Evolutionary conservation across 2,113 vertebrate species (phyloP), one percentile per base, ranked within the genome.

Genomic region (Cyanistes caeruleus): DNA sequence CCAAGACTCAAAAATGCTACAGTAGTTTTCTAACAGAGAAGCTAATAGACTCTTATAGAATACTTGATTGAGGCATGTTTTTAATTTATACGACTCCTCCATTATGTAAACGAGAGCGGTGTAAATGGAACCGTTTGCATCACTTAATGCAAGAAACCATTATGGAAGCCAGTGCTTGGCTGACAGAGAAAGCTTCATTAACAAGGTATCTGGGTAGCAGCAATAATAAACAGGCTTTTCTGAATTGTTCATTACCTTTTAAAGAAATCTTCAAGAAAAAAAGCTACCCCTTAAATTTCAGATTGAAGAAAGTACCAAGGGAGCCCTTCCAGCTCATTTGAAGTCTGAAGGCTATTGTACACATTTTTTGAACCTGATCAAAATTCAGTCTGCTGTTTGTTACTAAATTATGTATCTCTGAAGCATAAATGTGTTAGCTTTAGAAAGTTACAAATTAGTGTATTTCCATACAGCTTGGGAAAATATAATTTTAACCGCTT

Each of bases 371-470:
- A 98, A 96, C 73, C 97, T 98, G 97, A 98, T 98, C 97, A 98
- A 98, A 98, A 98, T 98, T 97, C 98, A 98, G 92, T 75, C 87
- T 96, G 92, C 84, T 98, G 96, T 98, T 98, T 98, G 97, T 98
- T 98, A 90, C 97, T 98, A 98, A 98, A 98, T 98, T 98, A 98
- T 98, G 98, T 97, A 98, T 98, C 98, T 98, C 97, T 95, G 95
- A 98, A 98, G 98, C 97, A 97, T 97, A 98, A 98, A 98, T 91
- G 96, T 98, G 96, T 97, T 98, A 95, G 96, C 97, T 98, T 97
- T 97, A 96, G 96, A 97, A 98, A 98, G 98, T 97, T 97, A 98
- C 97, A 98, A 98, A 98, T 98, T 97, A 98, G 97, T 92, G 80
- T 46, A 98, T 98, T 98, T 98, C 98, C 98, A 98, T 98, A 97